A percentile compares a stretch with the other conserved stretches of the same genome.
Conservation (phyloP, 2,888 invertebrate species). For the Nymphalis c-album region DNA sequence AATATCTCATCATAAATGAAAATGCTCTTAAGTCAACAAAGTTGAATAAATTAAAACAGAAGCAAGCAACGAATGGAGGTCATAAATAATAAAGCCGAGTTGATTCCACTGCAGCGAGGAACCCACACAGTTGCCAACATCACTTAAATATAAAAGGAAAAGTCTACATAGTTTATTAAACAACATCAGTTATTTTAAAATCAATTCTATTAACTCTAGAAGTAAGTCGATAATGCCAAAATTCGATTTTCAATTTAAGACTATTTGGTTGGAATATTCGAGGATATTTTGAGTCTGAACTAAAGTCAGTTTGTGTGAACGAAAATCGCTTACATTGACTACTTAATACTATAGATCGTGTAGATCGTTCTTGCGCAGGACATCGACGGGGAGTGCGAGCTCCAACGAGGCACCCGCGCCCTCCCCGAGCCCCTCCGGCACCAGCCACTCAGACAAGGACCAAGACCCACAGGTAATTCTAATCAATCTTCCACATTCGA, state of each 20-base stretch:
- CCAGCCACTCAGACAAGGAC: constrained; percentile 94
- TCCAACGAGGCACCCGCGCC: constrained; percentile 77
- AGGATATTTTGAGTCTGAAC: neutral
- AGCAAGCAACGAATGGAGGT: neutral
- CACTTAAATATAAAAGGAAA: no score
- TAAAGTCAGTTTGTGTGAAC: constrained; percentile 61
- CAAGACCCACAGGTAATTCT: constrained; percentile 87
- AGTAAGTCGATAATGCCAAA: neutral
- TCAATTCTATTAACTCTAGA: no score
- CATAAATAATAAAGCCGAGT: neutral
- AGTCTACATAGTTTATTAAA: no score
- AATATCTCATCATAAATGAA: no score
- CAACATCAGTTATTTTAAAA: no score
- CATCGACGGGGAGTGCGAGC: constrained; percentile 76
- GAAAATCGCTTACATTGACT: constrained; percentile 62
- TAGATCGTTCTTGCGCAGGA: constrained; percentile 79
- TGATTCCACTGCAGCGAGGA: neutral
- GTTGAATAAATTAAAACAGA: neutral
- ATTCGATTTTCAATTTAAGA: no score
- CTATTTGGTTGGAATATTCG: neutral
- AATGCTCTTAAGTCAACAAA: no score
- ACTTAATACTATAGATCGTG: constrained; percentile 74
- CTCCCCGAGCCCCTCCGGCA: constrained; percentile 92
- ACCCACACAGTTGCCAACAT: no score
- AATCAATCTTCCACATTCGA: no score